Evolutionary conservation across 2,888 invertebrate species (phyloP).

Genomic region (Acrocera orbiculus): DNA sequence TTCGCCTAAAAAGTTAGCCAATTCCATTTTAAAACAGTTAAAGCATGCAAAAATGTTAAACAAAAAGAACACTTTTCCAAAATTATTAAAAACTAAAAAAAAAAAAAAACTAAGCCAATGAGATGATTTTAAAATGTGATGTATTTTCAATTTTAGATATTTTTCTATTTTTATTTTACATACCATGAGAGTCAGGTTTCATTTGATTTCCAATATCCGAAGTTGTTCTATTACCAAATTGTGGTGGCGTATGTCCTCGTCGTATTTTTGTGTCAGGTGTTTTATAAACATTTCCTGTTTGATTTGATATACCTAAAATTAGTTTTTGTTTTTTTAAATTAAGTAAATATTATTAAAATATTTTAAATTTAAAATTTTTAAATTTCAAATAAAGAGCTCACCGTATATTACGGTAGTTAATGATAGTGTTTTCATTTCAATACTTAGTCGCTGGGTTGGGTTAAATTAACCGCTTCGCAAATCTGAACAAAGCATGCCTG

Average conservation of each 20-base stretch:
- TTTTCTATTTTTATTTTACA: slow-evolving; percentile 11
- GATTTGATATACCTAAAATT: slow-evolving; percentile 20
- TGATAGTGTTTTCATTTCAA: no score
- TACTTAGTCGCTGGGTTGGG: no score
- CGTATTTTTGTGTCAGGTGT: slow-evolving; percentile 27
- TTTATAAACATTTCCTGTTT: slow-evolving; percentile 24
- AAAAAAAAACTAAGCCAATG: no score
- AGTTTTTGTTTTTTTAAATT: background rate
- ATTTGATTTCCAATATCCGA: slow-evolving; percentile 11
- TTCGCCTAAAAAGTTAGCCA: no score
- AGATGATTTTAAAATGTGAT: background rate
- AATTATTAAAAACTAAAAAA: no score
- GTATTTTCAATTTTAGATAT: background rate
- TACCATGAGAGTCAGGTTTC: slow-evolving; percentile 25
- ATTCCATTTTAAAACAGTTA: no score
- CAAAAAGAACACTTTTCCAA: no score
- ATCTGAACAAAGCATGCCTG: no score
- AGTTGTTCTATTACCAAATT: slow-evolving; percentile 8
- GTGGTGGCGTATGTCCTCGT: slow-evolving; percentile 22
- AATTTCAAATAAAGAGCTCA: background rate
- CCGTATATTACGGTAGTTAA: no score
- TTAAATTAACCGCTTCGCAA: no score
- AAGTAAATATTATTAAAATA: background rate
- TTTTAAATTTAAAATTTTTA: background rate
- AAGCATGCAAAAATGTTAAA: no score